Evolutionary conservation across 2,797 vertebrate species (phyloP).

Genomic region (Tokudaia muenninki): DNA sequence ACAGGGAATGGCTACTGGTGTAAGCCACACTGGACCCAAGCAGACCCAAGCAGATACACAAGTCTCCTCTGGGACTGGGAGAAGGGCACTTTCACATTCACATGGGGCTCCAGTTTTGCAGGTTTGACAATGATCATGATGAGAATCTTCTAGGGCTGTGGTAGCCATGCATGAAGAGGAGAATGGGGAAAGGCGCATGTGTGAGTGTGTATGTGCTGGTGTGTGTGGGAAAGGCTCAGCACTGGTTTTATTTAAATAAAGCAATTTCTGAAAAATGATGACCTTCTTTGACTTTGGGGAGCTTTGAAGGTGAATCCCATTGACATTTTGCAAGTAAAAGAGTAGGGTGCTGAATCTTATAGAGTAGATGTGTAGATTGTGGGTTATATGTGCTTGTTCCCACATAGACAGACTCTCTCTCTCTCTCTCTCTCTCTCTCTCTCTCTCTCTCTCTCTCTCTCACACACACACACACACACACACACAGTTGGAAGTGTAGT

Average conservation of each 20-base stretch:
- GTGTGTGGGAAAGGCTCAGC: neutral
- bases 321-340: constrained; percentile 9
- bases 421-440: no score
- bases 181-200: neutral
- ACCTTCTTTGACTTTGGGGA: constrained; percentile 9
- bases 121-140: neutral
- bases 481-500: neutral
- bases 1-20: neutral
- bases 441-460: no score
- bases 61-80: neutral
- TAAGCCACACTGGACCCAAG: neutral
- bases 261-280: constrained; percentile 65
- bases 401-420: neutral
- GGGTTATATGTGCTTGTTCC: constrained; percentile 36
- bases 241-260: constrained; percentile 82
- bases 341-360: neutral
- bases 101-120: neutral
- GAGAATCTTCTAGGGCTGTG: constrained; percentile 71
- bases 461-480: neutral
- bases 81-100: neutral
- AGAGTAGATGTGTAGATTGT: neutral
- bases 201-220: neutral
- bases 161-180: constrained; percentile 1
- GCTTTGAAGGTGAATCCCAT: neutral
- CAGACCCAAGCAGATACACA: neutral